phyloP scores from a whole-genome alignment of 2,797 vertebrate genomes.

The Dendrocincla fuliginosa region DNA sequence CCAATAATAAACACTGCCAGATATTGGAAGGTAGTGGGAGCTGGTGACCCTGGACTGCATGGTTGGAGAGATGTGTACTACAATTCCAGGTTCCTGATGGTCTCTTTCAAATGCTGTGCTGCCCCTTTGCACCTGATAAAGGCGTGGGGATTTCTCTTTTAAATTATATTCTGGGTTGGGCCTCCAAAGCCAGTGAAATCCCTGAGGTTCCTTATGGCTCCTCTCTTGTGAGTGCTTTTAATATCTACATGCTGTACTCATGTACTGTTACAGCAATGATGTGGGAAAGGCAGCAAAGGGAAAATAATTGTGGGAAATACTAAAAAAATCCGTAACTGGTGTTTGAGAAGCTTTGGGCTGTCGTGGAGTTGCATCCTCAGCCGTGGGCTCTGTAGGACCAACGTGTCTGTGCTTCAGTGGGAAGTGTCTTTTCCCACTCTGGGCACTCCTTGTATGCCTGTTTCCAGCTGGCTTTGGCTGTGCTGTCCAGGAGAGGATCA shows the following conservation, averaged over 20 bases:
- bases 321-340: neutral
- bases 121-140: neutral
- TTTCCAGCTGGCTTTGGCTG: fast-evolving
- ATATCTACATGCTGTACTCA: neutral
- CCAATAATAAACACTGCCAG: neutral
- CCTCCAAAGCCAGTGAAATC: neutral
- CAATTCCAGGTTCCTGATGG: neutral
- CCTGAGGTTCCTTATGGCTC: neutral
- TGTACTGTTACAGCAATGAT: neutral
- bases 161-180: neutral
- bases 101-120: neutral
- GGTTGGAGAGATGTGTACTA: neutral
- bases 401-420: fast-evolving
- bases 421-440: neutral
- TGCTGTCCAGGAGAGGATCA: neutral
- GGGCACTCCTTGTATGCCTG: neutral
- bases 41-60: neutral
- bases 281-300: neutral
- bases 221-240: neutral
- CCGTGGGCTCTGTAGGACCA: neutral
- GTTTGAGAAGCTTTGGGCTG: neutral
- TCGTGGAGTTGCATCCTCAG: too few relatives aligned
- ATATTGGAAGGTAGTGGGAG: neutral
- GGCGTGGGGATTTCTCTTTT: neutral
- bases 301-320: neutral